These are phyloP conservation scores for Brachyrhaphis roseni DNA, from an alignment of 2,797 vertebrate genomes.

Conservation along the genomic window DNA sequence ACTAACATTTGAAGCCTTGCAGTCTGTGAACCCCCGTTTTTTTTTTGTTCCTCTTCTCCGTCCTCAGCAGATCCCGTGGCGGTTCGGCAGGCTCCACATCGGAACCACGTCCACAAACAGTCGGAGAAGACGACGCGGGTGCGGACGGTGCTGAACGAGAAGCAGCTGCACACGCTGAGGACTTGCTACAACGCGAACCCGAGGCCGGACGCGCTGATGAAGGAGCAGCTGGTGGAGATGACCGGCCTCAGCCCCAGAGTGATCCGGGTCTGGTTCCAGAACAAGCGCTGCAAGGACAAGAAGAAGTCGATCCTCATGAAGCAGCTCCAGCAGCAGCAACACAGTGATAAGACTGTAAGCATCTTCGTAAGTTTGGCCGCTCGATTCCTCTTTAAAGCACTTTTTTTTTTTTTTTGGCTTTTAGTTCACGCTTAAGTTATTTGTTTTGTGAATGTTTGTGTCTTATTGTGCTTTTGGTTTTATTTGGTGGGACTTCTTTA, in stretches of 20 bases:
- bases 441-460: background rate
- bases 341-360: constrained; percentile 91
- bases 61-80: constrained; percentile 78
- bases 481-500: background rate
- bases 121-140: constrained; percentile 93
- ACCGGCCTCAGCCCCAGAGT: constrained; percentile 93
- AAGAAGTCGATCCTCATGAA: constrained; percentile 92
- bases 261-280: constrained; percentile 98
- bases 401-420: constrained; percentile 7
- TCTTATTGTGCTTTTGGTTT: background rate
- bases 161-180: constrained; percentile 92
- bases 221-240: constrained; percentile 98
- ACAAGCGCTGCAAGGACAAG: constrained; percentile 98
- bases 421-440: background rate
- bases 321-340: constrained; percentile 90
- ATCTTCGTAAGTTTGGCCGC: constrained; percentile 72
- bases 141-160: constrained; percentile 94
- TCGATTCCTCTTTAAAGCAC: constrained; percentile 35
- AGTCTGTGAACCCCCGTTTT: constrained; percentile 4
- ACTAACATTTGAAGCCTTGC: background rate
- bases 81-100: constrained; percentile 85
- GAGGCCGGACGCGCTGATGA: constrained; percentile 94
- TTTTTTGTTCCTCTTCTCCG: background rate
- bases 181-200: constrained; percentile 97
- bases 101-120: constrained; percentile 89